Percentiles rank a stretch among this genome's conserved stretches.
Conservation (phyloP, 2,113 vertebrate genomes). For the Cavia porcellus region DNA sequence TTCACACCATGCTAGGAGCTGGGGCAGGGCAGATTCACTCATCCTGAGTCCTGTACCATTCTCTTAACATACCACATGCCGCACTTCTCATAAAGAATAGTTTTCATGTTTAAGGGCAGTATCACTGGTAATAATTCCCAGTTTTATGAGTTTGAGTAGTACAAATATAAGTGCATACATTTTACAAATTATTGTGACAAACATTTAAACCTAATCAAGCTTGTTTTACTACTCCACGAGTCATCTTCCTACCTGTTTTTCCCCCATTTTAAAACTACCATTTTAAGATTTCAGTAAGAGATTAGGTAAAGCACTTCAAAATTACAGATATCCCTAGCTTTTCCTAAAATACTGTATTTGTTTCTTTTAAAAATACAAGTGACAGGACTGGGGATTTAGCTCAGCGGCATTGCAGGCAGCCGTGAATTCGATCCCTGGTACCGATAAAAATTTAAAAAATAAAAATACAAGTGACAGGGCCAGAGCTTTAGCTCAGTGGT, state of each 20-base stretch:
- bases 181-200: background rate
- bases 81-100: background rate
- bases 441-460: too few species aligned
- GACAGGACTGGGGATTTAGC: too few species aligned
- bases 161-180: background rate
- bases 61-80: too few species aligned
- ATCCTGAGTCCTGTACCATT: background rate
- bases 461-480: too few species aligned
- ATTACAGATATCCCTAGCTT: background rate
- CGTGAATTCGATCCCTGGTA: too few species aligned
- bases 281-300: background rate
- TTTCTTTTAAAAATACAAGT: constrained; percentile 23
- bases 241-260: background rate
- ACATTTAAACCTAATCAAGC: constrained; percentile 45
- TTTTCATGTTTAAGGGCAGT: constrained; percentile 38
- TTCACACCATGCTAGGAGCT: background rate
- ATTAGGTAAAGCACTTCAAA: background rate
- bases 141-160: background rate
- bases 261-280: constrained; percentile 10
- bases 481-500: too few species aligned
- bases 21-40: background rate
- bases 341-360: constrained; percentile 1
- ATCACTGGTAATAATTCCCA: background rate
- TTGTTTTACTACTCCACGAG: background rate
- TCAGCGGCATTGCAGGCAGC: too few species aligned